Percentiles rank a stretch among this genome's conserved stretches.
These are phyloP conservation scores for Spinibarbus caldwelli DNA, from an alignment of 2,797 vertebrate genomes.

Conservation along the genomic window DNA sequence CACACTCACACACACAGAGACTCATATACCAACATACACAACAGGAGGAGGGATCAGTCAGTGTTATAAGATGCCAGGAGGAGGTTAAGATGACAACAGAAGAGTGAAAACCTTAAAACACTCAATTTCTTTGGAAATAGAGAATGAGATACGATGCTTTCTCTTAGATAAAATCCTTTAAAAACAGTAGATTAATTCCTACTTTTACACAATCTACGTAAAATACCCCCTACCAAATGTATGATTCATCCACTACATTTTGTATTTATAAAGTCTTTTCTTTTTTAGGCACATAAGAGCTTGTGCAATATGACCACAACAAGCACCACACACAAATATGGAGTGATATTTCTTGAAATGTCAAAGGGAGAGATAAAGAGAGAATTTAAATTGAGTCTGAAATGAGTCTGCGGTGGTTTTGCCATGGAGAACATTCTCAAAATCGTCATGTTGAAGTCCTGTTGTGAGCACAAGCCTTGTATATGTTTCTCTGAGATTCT, in stretches of 20 bases:
- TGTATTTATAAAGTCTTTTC: conserved; percentile 52
- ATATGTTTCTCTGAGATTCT: background rate
- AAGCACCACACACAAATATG: conserved; percentile 47
- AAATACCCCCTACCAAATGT: background rate
- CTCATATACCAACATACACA: background rate
- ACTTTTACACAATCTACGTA: conserved; percentile 25
- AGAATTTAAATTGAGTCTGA: conserved; percentile 18
- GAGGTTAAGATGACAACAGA: conserved; percentile 27
- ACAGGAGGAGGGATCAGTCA: conserved; percentile 21
- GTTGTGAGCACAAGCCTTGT: conserved; percentile 1
- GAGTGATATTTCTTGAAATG: conserved; percentile 53
- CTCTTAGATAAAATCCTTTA: conserved; percentile 23
- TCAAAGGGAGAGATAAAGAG: conserved; percentile 6
- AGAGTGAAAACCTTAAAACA: conserved; percentile 27
- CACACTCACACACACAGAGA: conserved; percentile 16
- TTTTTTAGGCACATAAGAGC: conserved; percentile 71
- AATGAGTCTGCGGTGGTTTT: background rate
- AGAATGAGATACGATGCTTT: background rate
- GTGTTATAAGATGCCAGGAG: conserved; percentile 34
- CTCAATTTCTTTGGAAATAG: conserved; percentile 1
- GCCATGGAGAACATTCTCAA: conserved; percentile 22
- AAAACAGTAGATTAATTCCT: conserved; percentile 16
- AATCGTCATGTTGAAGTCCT: background rate
- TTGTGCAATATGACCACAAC: conserved; percentile 65
- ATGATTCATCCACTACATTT: conserved; percentile 54